Evolutionary conservation across 2,797 vertebrate species (phyloP), one percentile per base, ranked within the genome.

Genomic region (Agapornis canus): DNA sequence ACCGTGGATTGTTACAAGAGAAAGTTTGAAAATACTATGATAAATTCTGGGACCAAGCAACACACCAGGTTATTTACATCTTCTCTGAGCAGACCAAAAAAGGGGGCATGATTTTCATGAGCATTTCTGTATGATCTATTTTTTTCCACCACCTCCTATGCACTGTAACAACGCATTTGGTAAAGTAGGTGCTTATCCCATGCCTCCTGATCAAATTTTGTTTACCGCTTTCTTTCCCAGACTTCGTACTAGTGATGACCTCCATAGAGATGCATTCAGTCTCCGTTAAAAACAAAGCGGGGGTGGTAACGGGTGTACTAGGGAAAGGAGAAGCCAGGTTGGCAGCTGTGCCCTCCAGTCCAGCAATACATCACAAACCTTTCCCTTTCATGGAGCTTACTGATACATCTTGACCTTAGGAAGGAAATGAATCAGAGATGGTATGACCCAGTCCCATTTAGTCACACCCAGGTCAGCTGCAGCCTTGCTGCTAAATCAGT

Each of bases 171-270:
- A 96, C 95, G 70, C 73, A n/a, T 92, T 94, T 81, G 77, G 73
- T 86, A 51, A 90, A 94, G 89, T 76, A 86, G 72, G 65, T 83
- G 90, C 92, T 96, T 84, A 95, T 93, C 72, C 57, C 84, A 78
- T 93, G 78, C 39, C 86, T 95, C 86, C 95, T 91, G 84, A 95
- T 95, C 93, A 96, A 95, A 89, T 95, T 93, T 81, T 95, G 90
- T 95, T 95, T 95, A 96, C 79, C 35, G 32, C 47, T 64, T 89
- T 82, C 86, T 96, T 92, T 80, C 86, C 61, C 78, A 80, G 86
- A 31, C 83, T 80, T 73, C 22, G 3, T 15, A 37, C 82, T 69
- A 81, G 65, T 25, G 61, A 87, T 35, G 78, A 94, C 56, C 47
- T 89, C 84, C 78, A 39, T 48, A 83, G 82, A 92, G 84, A 89